Evolutionary conservation across 1,140 invertebrate species (phyloP), one percentile per base, ranked within the genome.

Genomic region (Gryon sp.): DNA sequence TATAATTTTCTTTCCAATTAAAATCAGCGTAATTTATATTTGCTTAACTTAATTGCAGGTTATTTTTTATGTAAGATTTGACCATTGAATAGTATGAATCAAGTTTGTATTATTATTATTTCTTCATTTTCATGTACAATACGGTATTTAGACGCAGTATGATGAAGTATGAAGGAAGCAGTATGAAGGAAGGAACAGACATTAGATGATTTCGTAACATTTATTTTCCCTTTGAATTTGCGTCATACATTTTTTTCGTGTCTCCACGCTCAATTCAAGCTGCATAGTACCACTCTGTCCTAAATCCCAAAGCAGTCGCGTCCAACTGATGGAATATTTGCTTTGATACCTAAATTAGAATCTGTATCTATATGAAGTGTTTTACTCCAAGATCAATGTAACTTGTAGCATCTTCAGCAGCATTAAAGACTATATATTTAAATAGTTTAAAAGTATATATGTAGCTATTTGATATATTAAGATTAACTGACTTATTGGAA

Each of bases 341-440:
- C 85, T 88, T 86, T 87, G 86, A 86, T 87, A 84, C 80, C 80
- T 46, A 82, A 88, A 86, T 87, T 88, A 87, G 86, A 86, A 84
- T 55, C 77, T 63, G 73, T 43, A 46, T 72, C 50, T 45, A 68
- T 74, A 45, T 62, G 38, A 60, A 6, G 41, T 62, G 46, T 65
- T 52, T 65, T 62, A 62, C 46, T 53, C 46, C 45, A 46, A 66
- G 46, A 66, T 34, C 55, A 20, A 20, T 38, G 19, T 52, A 57
- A 4, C 12, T 59, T 22, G 9, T 2, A 48, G 28, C 11, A 4
- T 45, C 48, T 16, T 32, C 24, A 18, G 7, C 14, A 38, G 41
- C 30, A 57, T 53, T n/a, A 46, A 53, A 57, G 41, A 57, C 41
- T 6, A 14, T 46, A 28, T 62, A 57, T 53, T 73, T 55, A 12